These are phyloP conservation scores for Oenanthe melanoleuca DNA, from an alignment of 2,113 vertebrate genomes.

Conservation along the genomic window DNA sequence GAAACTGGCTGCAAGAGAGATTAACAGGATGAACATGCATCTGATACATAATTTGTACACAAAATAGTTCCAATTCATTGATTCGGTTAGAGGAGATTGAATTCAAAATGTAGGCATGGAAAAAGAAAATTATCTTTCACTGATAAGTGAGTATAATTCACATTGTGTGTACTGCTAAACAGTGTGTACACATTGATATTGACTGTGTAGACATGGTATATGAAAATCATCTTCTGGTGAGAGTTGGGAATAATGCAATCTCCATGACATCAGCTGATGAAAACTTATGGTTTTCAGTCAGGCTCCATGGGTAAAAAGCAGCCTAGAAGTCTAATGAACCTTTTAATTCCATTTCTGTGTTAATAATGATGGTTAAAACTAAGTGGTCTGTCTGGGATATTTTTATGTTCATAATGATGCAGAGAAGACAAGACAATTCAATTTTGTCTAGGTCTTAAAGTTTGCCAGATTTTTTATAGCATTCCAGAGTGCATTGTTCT, in stretches of 20 bases:
- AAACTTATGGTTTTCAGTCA: neutral
- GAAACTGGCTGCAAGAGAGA: neutral
- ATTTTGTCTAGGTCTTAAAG: neutral
- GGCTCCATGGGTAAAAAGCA: neutral
- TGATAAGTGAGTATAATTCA: neutral
- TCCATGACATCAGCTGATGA: neutral
- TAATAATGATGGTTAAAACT: neutral
- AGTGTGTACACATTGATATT: neutral
- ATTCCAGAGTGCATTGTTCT: neutral
- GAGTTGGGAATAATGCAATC: neutral
- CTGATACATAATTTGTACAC: neutral
- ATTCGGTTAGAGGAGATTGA: neutral
- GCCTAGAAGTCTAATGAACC: neutral
- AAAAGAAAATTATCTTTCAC: constrained; percentile 9
- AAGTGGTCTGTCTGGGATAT: neutral
- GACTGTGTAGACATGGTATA: neutral
- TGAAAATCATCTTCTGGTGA: neutral
- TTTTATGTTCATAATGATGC: neutral
- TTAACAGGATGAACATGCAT: neutral
- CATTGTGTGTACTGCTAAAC: neutral
- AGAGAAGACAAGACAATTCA: neutral
- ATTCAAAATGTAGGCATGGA: neutral
- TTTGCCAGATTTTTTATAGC: neutral
- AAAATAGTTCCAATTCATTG: neutral
- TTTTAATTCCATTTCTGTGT: neutral